These are phyloP conservation scores for Theonella swinhoei DNA, from an alignment of 37 sponge, comb jelly and placozoan species.

Conservation along the genomic window DNA sequence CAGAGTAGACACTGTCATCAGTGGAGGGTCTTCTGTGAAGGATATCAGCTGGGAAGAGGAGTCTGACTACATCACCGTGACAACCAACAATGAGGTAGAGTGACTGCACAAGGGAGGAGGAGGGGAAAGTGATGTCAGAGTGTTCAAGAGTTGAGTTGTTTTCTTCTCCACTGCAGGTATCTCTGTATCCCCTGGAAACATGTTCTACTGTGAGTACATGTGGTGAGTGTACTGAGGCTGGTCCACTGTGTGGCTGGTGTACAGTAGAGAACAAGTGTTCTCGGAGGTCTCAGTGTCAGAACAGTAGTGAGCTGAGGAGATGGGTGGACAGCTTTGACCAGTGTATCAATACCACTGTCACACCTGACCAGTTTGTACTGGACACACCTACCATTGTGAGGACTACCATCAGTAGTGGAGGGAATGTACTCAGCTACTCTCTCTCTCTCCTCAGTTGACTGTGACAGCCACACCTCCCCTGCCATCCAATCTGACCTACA, in stretches of 20 bases:
- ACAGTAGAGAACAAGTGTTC: conserved; percentile 87
- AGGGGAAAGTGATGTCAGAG: too few relatives aligned
- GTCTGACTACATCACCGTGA: neutral
- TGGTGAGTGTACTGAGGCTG: conserved; percentile 26
- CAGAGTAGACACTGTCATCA: neutral
- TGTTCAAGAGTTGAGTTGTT: too few relatives aligned
- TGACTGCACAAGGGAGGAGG: too few relatives aligned
- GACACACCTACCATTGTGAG: conserved; percentile 27
- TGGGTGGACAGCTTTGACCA: conserved; percentile 32
- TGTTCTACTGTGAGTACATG: conserved; percentile 55
- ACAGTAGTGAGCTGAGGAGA: conserved; percentile 43
- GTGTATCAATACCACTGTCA: conserved; percentile 19
- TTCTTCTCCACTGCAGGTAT: conserved; percentile 53
- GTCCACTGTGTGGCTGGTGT: conserved; percentile 89
- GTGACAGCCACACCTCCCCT: conserved; percentile 18
- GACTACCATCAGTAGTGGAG: too few relatives aligned
- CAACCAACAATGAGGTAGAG: neutral
- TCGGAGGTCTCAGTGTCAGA: conserved; percentile 62
- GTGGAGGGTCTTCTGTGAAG: neutral
- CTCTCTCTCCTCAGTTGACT: neutral
- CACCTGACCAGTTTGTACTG: conserved; percentile 25
- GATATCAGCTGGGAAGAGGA: neutral
- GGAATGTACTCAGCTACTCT: too few relatives aligned
- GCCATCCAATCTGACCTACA: conserved; percentile 25
- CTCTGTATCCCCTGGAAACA: conserved; percentile 45